Conservation (phyloP, 2,888 invertebrate genomes). For the Chrysomela aeneicollis region DNA sequence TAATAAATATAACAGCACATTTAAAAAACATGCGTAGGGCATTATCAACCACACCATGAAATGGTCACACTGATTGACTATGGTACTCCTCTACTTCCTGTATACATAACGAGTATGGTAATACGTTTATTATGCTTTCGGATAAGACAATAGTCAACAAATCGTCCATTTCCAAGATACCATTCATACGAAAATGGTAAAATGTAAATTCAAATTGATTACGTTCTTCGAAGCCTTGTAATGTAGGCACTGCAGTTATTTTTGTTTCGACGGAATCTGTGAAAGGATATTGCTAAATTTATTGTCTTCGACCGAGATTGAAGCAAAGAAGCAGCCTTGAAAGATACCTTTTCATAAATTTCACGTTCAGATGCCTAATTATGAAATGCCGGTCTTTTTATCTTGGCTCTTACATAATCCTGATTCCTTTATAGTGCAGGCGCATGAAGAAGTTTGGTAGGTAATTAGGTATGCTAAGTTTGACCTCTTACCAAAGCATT, state of each 20-base stretch:
- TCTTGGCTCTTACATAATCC: neutral
- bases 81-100: slow-evolving; percentile 12
- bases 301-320: neutral
- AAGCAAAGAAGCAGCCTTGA: slow-evolving; percentile 7
- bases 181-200: slow-evolving; percentile 14
- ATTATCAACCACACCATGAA: too few species aligned
- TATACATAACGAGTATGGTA: slow-evolving; percentile 21
- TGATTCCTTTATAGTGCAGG: too few species aligned
- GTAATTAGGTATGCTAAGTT: too few species aligned
- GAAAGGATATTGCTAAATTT: slow-evolving; percentile 24
- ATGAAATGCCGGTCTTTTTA: neutral
- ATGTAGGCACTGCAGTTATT: slow-evolving; percentile 11
- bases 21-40: too few species aligned
- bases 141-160: slow-evolving; percentile 17
- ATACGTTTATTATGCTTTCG: slow-evolving; percentile 14
- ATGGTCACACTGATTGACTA: neutral
- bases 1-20: too few species aligned
- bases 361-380: neutral
- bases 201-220: slow-evolving; percentile 27
- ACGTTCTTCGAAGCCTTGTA: slow-evolving; percentile 19
- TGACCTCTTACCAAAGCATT: too few species aligned
- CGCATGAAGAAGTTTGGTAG: too few species aligned
- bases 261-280: slow-evolving; percentile 6
- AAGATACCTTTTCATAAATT: slow-evolving; percentile 7
- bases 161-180: slow-evolving; percentile 20